Evolutionary conservation across 1,140 invertebrate genomes (phyloP).

Genomic region (Orius laevigatus): DNA sequence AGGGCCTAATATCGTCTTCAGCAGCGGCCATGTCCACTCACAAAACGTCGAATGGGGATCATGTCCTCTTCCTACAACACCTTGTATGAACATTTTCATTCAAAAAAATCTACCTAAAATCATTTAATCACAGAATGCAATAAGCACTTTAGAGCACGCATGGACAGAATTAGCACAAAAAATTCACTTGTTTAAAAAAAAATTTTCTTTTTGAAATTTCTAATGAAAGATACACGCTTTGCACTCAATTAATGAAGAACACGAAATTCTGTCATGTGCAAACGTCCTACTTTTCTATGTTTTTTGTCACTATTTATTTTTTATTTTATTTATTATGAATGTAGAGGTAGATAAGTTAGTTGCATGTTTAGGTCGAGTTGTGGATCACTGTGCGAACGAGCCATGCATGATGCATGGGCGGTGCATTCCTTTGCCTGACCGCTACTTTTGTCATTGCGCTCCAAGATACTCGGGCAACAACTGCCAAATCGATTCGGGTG

Average conservation of each 20-base stretch:
- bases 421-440: slow-evolving; percentile 52
- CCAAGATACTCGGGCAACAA: slow-evolving; percentile 66
- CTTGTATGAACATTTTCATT: slow-evolving; percentile 37
- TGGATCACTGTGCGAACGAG: slow-evolving; percentile 56
- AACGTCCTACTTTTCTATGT: background rate
- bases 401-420: slow-evolving; percentile 66
- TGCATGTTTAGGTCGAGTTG: slow-evolving; percentile 23
- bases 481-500: slow-evolving; percentile 59
- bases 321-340: background rate
- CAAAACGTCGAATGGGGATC: slow-evolving; percentile 52
- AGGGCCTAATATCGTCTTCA: slow-evolving; percentile 64
- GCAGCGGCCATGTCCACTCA: slow-evolving; percentile 36
- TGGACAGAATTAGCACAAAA: too few species aligned
- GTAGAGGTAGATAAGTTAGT: slow-evolving; percentile 3
- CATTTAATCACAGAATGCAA: background rate
- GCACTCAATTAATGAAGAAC: too few species aligned
- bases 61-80: slow-evolving; percentile 50
- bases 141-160: too few species aligned
- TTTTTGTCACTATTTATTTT: background rate
- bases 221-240: too few species aligned
- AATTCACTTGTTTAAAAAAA: too few species aligned
- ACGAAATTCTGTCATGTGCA: too few species aligned
- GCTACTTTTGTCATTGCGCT: slow-evolving; percentile 62
- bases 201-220: too few species aligned
- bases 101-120: background rate